Evolutionary conservation across 1,140 invertebrate genomes (phyloP).

Genomic region (Arion vulgaris): DNA sequence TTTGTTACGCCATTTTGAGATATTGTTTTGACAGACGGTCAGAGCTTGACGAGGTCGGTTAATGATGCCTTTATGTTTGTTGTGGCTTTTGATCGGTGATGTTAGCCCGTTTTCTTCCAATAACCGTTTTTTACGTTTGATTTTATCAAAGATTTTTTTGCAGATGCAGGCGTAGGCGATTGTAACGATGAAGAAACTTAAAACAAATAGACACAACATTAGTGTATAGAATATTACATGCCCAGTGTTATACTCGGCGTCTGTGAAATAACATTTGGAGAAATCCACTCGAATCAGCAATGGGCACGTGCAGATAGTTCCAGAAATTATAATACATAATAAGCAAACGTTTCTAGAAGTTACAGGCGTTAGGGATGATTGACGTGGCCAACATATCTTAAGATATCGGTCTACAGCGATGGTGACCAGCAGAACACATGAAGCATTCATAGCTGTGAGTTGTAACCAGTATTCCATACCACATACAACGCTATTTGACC

Average conservation of each 20-base stretch:
- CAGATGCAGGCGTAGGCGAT: constrained; percentile 16
- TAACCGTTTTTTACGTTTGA: constrained; percentile 8
- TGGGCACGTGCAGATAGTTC: neutral
- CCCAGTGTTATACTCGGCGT: neutral
- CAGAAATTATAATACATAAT: neutral
- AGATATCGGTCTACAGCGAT: constrained; percentile 24
- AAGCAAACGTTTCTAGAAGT: constrained; percentile 1
- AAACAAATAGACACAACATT: constrained; percentile 1
- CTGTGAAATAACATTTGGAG: neutral
- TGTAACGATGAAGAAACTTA: constrained; percentile 8
- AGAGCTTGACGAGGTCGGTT: neutral
- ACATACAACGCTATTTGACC: neutral
- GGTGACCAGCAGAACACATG: neutral
- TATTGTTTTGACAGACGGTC: neutral
- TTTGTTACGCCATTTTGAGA: neutral
- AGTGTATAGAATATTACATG: neutral
- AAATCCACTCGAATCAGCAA: neutral
- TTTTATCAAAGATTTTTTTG: constrained; percentile 7
- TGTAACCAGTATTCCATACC: constrained; percentile 5
- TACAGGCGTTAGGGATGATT: neutral
- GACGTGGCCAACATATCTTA: constrained; percentile 5
- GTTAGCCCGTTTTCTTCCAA: neutral
- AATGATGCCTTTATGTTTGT: neutral
- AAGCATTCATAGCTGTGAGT: constrained; percentile 13
- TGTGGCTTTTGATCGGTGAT: neutral